phyloP scores from a whole-genome alignment of 2,888 invertebrate species.

The Leptopilina syphax region DNA sequence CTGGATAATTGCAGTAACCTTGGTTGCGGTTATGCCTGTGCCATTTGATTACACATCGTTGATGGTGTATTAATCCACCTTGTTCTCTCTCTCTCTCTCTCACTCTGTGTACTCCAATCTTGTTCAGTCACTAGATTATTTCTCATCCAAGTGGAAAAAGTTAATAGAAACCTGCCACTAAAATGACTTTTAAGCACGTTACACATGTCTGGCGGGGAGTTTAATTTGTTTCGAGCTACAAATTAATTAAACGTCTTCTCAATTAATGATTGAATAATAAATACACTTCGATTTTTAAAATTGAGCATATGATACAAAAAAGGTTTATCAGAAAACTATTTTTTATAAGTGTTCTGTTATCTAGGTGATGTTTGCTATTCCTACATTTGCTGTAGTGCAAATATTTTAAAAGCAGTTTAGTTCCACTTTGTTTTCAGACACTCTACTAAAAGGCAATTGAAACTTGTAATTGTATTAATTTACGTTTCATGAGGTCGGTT shows the following conservation, averaged over 20 bases:
- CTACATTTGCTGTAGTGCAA: background rate
- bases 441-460: background rate
- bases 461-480: conserved; percentile 15
- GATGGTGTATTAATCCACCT: conserved; percentile 32
- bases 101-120: conserved; percentile 15
- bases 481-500: background rate
- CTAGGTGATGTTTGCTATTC: background rate
- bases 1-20: conserved; percentile 28
- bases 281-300: too few species aligned
- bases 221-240: background rate
- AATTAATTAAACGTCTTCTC: too few species aligned
- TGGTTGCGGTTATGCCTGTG: conserved; percentile 30
- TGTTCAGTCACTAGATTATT: conserved; percentile 19
- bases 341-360: too few species aligned
- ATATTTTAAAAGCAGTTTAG: background rate
- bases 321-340: too few species aligned
- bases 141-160: conserved; percentile 12
- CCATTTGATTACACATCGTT: conserved; percentile 38
- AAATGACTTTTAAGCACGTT: conserved; percentile 2
- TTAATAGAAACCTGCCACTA: background rate
- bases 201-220: background rate
- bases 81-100: background rate
- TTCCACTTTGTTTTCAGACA: conserved; percentile 7
- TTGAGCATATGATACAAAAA: too few species aligned
- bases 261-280: too few species aligned